Evolutionary conservation across 2,113 vertebrate species (phyloP), one percentile per base, ranked within the genome.

Genomic region (Cryptotis parvus): DNA sequence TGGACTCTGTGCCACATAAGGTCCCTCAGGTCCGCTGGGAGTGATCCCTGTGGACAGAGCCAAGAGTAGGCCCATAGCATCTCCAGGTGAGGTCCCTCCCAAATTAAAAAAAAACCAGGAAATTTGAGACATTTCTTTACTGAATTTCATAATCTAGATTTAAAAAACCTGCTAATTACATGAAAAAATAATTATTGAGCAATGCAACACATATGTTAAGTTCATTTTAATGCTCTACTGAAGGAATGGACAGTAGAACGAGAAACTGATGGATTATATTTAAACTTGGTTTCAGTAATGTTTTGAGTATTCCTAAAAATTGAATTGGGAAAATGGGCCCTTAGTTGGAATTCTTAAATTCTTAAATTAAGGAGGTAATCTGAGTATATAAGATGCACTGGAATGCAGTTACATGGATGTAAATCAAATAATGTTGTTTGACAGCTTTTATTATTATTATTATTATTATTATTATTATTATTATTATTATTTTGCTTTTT

Each of bases 121-220:
- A 87, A 31, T 3, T 58, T 55, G 69, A 87, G 49, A 75, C 8
- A n/a, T n/a, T n/a, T n/a, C 8, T 33, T 80, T 7, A 69, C 87
- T 55, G 77, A 83, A 84, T 41, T 39, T 90, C 87, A 20, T 72
- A 80, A 37, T 31, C 55, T 89, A 55, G 39, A 68, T 39, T 49
- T 49, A 22, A 55, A n/a, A 75, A 76, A 65, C 63, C 37, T 93
- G 24, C 9, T 43, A 20, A 37, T 69, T 75, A 63, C 37, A n/a
- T 89, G 52, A 85, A 91, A 84, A 78, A n/a, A 7, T 72, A 65
- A 80, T 73, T n/a, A 84, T 31, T 76, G 63, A 92, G 35, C 22
- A 52, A 9, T 58, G 8, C 11, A 65, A 26, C 5, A 70, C 3
- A 84, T 41, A 58, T 18, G 4, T 68, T 49, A 55, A 92, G 49